Conservation (phyloP, 2,888 invertebrate genomes). For the Coleophora flavipennella region DNA sequence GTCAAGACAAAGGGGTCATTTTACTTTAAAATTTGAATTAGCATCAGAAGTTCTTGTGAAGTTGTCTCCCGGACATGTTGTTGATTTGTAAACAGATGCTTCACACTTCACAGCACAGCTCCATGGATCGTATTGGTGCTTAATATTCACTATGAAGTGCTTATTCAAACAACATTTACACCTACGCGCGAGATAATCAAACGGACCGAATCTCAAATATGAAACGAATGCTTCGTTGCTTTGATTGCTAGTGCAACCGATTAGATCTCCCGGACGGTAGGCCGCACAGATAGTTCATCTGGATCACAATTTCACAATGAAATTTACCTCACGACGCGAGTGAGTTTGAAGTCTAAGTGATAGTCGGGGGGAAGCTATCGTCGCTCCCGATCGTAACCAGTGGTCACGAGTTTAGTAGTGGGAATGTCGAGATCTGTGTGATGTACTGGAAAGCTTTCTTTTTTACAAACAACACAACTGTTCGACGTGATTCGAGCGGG, state of each 20-base stretch:
- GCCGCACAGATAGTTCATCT: constrained; percentile 35
- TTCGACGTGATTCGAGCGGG: background rate
- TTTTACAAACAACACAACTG: constrained; percentile 6
- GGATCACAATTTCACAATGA: constrained; percentile 45
- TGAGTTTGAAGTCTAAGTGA: constrained; percentile 28
- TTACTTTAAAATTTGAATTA: too few relatives aligned
- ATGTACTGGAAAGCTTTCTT: constrained; percentile 19
- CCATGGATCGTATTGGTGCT: constrained; percentile 15
- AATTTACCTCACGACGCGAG: constrained; percentile 42
- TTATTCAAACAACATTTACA: constrained; percentile 19
- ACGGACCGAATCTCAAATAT: background rate
- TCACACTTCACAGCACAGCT: constrained; percentile 30
- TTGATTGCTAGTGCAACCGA: background rate
- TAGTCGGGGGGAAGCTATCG: constrained; percentile 44
- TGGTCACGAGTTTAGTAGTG: constrained; percentile 62
- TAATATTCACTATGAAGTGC: constrained; percentile 23
- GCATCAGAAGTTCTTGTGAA: background rate
- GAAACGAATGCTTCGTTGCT: background rate
- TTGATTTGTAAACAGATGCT: constrained; percentile 9
- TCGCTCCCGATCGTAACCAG: constrained; percentile 41
- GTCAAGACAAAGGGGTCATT: too few relatives aligned
- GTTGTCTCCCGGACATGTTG: constrained; percentile 13
- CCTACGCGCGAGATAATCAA: constrained; percentile 10
- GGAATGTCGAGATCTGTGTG: constrained; percentile 40
- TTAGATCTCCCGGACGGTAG: constrained; percentile 14